Conservation (phyloP, 2,797 vertebrate genomes). For the Knipowitschia caucasica region DNA sequence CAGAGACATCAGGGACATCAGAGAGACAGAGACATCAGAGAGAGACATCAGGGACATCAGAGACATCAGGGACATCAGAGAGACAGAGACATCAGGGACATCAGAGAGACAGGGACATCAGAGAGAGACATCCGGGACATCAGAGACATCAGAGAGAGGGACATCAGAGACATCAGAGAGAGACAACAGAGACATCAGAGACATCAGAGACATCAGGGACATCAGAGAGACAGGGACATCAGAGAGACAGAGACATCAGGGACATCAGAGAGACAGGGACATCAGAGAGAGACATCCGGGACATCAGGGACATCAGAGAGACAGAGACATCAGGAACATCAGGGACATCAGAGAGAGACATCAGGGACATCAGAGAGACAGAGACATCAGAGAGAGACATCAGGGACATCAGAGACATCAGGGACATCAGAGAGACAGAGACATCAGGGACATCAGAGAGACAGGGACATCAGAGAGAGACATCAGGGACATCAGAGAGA, state of each 20-base stretch:
- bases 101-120: neutral
- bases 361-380: neutral
- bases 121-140: too few species aligned
- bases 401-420: neutral
- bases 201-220: neutral
- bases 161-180: neutral
- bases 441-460: too few species aligned
- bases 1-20: neutral
- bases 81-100: neutral
- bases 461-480: constrained; percentile 4
- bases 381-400: constrained; percentile 4
- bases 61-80: constrained; percentile 76
- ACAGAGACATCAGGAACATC: constrained; percentile 74
- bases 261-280: neutral
- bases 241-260: neutral
- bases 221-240: neutral
- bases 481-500: neutral
- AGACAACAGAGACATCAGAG: constrained; percentile 74
- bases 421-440: neutral
- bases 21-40: neutral
- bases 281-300: neutral
- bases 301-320: neutral
- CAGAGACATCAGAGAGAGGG: constrained; percentile 57
- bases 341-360: neutral
- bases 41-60: too few species aligned